Percentiles rank a stretch among this genome's conserved stretches.
Evolutionary conservation across 2,113 vertebrate species (phyloP).

Genomic region (Microcebus tavaratra): DNA sequence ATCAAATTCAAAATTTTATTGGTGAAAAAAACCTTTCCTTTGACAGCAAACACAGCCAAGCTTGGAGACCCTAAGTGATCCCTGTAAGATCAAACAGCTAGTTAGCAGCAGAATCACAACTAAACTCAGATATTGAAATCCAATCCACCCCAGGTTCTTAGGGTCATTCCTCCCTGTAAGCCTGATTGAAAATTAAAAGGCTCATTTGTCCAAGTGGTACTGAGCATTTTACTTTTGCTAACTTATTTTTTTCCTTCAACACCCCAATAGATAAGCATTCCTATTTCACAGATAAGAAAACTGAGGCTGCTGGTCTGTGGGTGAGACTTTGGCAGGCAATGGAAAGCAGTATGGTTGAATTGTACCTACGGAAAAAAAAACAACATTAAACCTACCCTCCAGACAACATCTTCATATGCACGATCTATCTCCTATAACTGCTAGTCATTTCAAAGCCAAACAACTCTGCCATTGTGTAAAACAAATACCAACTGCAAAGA

Average conservation of each 20-base stretch:
- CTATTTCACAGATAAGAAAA: constrained; percentile 20
- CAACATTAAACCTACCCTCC: background rate
- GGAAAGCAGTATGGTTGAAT: background rate
- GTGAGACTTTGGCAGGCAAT: background rate
- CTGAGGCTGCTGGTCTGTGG: background rate
- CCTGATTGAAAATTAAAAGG: background rate
- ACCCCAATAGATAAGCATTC: background rate
- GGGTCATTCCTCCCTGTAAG: background rate
- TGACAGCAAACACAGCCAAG: background rate
- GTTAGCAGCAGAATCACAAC: background rate
- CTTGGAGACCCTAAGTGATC: background rate
- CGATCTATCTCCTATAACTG: background rate
- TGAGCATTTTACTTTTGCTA: background rate
- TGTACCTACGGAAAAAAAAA: background rate
- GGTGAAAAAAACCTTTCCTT: background rate
- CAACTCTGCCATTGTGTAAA: background rate
- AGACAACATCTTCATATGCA: background rate
- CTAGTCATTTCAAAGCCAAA: background rate
- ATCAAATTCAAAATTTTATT: background rate
- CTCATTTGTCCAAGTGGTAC: background rate
- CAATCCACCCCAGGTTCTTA: background rate
- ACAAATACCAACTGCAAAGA: background rate
- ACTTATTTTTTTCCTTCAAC: background rate
- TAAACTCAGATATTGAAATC: background rate
- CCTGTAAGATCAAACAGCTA: background rate